Conservation (phyloP, 2,888 invertebrate genomes). For the Exocentrus adspersus region DNA sequence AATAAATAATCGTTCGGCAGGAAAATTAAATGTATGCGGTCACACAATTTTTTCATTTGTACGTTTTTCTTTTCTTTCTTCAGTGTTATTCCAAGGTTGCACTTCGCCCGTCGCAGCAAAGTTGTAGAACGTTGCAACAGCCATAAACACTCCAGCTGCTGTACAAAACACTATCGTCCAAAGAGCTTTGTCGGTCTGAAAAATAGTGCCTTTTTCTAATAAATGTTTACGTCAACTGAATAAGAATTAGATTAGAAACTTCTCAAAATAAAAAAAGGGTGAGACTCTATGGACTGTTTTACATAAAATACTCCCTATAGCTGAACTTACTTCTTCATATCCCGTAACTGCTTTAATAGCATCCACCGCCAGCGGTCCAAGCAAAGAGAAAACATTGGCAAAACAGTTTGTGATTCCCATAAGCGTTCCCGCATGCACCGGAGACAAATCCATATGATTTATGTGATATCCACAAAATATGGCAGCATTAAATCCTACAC, state of each 20-base stretch:
- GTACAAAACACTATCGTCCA: constrained; percentile 83
- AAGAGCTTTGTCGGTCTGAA: constrained; percentile 71
- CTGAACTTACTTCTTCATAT: constrained; percentile 69
- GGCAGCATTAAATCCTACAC: constrained; percentile 80
- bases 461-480: constrained; percentile 79
- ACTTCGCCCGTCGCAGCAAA: constrained; percentile 75
- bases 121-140: constrained; percentile 75
- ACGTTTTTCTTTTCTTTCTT: constrained; percentile 20
- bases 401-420: constrained; percentile 84
- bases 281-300: no score
- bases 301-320: background rate
- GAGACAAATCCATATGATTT: constrained; percentile 84
- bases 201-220: constrained; percentile 42
- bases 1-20: background rate
- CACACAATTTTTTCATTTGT: background rate
- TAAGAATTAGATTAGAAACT: background rate
- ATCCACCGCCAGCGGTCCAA: constrained; percentile 77
- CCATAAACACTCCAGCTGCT: constrained; percentile 75
- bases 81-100: constrained; percentile 70
- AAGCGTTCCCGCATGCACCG: constrained; percentile 81
- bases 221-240: background rate
- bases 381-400: constrained; percentile 77
- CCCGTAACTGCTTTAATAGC: constrained; percentile 62
- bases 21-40: background rate
- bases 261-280: no score